Percentiles rank a stretch among this genome's conserved stretches.
Evolutionary conservation across 2,888 invertebrate genomes (phyloP).

Genomic region (Watsonalla binaria): DNA sequence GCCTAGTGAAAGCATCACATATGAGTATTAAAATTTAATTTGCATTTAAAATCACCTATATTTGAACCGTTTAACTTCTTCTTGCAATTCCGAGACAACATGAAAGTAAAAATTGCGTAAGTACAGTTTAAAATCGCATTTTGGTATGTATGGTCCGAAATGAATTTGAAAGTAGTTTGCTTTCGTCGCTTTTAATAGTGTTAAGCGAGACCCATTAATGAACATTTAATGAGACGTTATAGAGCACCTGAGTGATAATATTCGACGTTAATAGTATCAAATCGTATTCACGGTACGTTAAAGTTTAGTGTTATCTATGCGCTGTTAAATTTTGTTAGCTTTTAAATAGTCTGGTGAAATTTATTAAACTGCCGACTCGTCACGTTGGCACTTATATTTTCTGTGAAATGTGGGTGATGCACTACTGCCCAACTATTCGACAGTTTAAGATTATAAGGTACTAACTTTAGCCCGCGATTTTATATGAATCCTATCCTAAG

Average conservation of each 20-base stretch:
- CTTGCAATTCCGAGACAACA: background rate
- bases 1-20: too few relatives aligned
- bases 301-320: constrained; percentile 11
- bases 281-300: constrained; percentile 26
- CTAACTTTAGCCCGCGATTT: too few relatives aligned
- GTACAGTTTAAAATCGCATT: background rate
- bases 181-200: background rate
- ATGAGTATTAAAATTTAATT: too few relatives aligned
- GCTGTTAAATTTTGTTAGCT: constrained; percentile 16
- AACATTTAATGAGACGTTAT: constrained; percentile 19
- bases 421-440: too few relatives aligned
- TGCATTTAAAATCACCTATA: too few relatives aligned
- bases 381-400: background rate
- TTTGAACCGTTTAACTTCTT: too few relatives aligned
- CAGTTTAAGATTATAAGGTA: too few relatives aligned
- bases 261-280: constrained; percentile 23
- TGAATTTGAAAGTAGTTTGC: background rate
- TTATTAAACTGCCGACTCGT: constrained; percentile 7
- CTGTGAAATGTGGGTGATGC: too few relatives aligned
- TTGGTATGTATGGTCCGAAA: background rate
- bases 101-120: constrained; percentile 15
- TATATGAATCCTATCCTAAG: too few relatives aligned
- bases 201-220: constrained; percentile 5
- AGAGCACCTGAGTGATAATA: constrained; percentile 20
- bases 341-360: constrained; percentile 18